Conservation (phyloP, 2,888 invertebrate genomes). For the Dolichomitus sp. region DNA sequence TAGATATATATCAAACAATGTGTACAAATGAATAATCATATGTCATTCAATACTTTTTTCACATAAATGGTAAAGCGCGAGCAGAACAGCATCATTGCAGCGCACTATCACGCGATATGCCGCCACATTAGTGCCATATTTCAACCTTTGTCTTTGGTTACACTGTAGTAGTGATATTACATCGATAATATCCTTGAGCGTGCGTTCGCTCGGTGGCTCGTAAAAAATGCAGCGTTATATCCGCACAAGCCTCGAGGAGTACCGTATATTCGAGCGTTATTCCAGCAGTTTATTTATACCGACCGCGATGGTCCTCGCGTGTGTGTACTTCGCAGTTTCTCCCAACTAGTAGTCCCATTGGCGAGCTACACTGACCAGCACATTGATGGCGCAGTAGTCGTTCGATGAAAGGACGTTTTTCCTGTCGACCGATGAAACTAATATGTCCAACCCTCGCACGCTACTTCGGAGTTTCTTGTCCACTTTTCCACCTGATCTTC, state of each 20-base stretch:
- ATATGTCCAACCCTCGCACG: conserved; percentile 77
- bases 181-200: conserved; percentile 53
- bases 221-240: conserved; percentile 54
- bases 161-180: conserved; percentile 32
- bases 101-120: conserved; percentile 52
- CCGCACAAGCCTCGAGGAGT: conserved; percentile 11
- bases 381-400: conserved; percentile 63
- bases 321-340: conserved; percentile 17
- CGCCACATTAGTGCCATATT: conserved; percentile 34
- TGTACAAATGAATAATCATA: conserved; percentile 9
- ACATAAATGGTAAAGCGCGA: conserved; percentile 21
- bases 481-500: conserved; percentile 8
- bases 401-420: conserved; percentile 56
- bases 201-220: conserved; percentile 46
- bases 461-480: conserved; percentile 48
- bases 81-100: conserved; percentile 38
- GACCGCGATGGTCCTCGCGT: conserved; percentile 21
- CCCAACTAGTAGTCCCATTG: conserved; percentile 22
- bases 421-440: conserved; percentile 78
- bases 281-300: conserved; percentile 32
- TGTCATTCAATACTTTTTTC: conserved; percentile 36
- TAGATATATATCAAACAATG: background rate
- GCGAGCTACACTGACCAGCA: conserved; percentile 25
- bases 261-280: conserved; percentile 19
- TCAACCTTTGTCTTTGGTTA: conserved; percentile 6